Evolutionary conservation across 2,797 vertebrate species (phyloP).

Genomic region (Lutjanus argentimaculatus): DNA sequence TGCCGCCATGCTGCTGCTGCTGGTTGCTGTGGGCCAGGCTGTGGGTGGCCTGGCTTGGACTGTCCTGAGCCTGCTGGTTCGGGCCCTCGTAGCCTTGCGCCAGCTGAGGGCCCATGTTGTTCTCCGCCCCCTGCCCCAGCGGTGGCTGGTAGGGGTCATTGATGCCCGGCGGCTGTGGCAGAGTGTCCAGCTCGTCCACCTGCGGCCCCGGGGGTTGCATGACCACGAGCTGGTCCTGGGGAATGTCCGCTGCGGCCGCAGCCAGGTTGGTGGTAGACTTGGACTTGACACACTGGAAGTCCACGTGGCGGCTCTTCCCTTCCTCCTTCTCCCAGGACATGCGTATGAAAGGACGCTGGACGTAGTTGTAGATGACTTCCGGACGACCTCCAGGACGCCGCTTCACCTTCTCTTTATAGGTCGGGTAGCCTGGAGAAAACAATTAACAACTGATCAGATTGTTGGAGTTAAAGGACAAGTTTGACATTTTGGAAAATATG

Average conservation of each 20-base stretch:
- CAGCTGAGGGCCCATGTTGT: slow-evolving; percentile 24
- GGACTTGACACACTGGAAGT: slow-evolving; percentile 99
- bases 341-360: slow-evolving; percentile 97
- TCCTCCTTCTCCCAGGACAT: slow-evolving; percentile 99
- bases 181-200: slow-evolving; percentile 95
- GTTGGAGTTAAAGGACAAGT: too few relatives aligned
- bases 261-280: slow-evolving; percentile 98
- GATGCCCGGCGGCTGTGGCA: slow-evolving; percentile 73
- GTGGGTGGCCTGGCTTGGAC: slow-evolving; percentile 13
- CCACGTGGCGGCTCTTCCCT: slow-evolving; percentile 97
- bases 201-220: slow-evolving; percentile 92
- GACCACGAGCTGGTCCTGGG: slow-evolving; percentile 96
- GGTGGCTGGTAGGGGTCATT: slow-evolving; percentile 41
- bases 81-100: slow-evolving; percentile 47
- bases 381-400: slow-evolving; percentile 95
- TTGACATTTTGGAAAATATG: not conserved
- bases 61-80: slow-evolving; percentile 65
- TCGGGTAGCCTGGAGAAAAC: slow-evolving; percentile 91
- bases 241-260: slow-evolving; percentile 94
- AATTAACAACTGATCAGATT: not conserved
- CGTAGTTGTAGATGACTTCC: slow-evolving; percentile 99
- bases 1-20: slow-evolving; percentile 65
- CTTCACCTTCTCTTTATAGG: slow-evolving; percentile 99
- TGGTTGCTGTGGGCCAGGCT: slow-evolving; percentile 42
- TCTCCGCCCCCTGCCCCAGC: slow-evolving; percentile 28